Conservation (phyloP, 2,888 invertebrate genomes). For the Conomelus anceps region DNA sequence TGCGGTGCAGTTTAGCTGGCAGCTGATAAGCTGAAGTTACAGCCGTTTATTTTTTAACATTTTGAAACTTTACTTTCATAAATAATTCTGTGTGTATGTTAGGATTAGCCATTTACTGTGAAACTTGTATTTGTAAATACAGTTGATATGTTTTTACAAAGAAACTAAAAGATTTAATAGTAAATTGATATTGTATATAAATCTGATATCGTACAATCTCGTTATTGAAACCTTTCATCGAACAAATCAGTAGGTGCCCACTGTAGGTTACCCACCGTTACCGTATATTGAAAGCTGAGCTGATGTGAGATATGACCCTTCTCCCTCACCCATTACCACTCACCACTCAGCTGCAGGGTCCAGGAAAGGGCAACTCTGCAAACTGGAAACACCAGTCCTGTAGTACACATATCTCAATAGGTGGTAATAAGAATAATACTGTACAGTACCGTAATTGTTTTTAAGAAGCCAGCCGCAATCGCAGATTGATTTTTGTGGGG, state of each 20-base stretch:
- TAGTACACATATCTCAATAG: too few relatives aligned
- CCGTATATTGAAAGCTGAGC: neutral
- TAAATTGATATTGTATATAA: neutral
- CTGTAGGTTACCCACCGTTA: too few relatives aligned
- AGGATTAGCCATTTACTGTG: neutral
- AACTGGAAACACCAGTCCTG: too few relatives aligned
- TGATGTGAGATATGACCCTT: neutral
- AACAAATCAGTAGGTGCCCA: neutral
- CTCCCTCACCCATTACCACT: neutral
- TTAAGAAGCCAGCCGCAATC: too few relatives aligned
- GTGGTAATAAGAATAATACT: too few relatives aligned
- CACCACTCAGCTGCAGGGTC: neutral
- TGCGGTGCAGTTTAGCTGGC: neutral
- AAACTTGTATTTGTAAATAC: neutral
- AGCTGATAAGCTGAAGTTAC: neutral
- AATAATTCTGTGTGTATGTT: constrained; percentile 9
- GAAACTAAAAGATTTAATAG: neutral
- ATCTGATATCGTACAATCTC: neutral
- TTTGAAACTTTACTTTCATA: neutral
- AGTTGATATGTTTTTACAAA: neutral
- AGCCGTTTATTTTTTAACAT: neutral
- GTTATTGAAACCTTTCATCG: neutral
- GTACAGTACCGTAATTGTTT: too few relatives aligned
- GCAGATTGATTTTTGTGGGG: too few relatives aligned
- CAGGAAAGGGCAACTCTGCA: neutral